Conservation (phyloP, 2,888 invertebrate genomes). For the Xestia ashworthii region DNA sequence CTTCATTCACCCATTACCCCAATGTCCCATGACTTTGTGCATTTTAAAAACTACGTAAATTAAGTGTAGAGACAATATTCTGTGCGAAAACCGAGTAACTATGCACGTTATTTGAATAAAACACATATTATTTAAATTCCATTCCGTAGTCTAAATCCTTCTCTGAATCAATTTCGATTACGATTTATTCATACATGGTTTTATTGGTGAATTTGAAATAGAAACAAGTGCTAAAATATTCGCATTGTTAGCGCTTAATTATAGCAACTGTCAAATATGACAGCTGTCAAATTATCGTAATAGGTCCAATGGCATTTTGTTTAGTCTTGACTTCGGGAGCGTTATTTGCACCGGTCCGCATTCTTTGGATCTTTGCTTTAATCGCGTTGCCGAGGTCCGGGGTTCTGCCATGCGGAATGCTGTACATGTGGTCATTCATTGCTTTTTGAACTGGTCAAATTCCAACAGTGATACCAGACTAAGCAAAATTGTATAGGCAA, state of each 20-base stretch:
- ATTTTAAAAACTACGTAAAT: slow-evolving; percentile 27
- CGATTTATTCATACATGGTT: background rate
- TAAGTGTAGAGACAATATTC: background rate
- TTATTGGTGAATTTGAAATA: background rate
- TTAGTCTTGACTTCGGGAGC: slow-evolving; percentile 48
- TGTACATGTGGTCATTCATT: background rate
- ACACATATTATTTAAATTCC: background rate
- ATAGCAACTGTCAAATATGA: slow-evolving; percentile 12
- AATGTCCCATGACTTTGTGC: background rate
- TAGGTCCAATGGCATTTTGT: background rate
- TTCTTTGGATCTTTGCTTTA: slow-evolving; percentile 62
- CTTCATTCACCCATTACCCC: background rate
- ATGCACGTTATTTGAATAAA: slow-evolving; percentile 11
- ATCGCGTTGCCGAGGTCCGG: slow-evolving; percentile 43
- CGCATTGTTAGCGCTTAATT: background rate
- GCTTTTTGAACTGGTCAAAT: slow-evolving; percentile 25
- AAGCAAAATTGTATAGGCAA: background rate
- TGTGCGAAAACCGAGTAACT: background rate
- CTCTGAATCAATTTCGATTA: background rate
- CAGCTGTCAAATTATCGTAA: slow-evolving; percentile 6
- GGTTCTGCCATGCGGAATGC: slow-evolving; percentile 31
- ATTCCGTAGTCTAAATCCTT: background rate
- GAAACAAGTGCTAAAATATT: background rate
- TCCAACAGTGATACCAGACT: background rate
- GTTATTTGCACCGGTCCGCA: slow-evolving; percentile 62